These are phyloP conservation scores for Taeniopygia guttata DNA, from an alignment of 2,797 vertebrate species.

Conservation along the genomic window DNA sequence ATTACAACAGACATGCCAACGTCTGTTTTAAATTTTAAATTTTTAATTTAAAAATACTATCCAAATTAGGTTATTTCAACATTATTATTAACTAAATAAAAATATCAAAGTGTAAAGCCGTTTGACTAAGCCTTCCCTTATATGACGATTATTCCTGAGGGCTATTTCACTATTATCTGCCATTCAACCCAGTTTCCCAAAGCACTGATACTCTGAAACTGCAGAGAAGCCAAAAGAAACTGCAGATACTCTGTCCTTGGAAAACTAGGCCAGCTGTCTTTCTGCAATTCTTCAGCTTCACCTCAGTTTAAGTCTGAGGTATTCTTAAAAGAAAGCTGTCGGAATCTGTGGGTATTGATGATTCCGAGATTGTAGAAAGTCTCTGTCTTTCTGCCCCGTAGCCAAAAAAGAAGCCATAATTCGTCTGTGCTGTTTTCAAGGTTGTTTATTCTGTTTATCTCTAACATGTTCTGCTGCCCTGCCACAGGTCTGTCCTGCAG, in stretches of 20 bases:
- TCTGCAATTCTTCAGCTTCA: not conserved
- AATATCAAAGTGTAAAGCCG: not conserved
- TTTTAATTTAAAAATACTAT: not conserved
- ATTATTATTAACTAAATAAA: not conserved
- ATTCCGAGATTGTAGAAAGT: too few species aligned
- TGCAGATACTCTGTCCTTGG: not conserved
- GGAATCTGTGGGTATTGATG: too few species aligned
- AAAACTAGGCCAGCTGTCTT: constrained; percentile 4
- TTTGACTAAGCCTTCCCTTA: constrained; percentile 12
- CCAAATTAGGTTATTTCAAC: not conserved
- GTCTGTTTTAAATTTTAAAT: not conserved
- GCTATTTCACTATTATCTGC: constrained; percentile 1
- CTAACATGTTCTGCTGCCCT: too few species aligned
- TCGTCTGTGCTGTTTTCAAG: too few species aligned
- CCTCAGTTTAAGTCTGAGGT: not conserved
- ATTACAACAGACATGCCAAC: not conserved
- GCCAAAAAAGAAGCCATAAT: too few species aligned
- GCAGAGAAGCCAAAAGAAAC: not conserved
- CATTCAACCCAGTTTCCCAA: constrained; percentile 5
- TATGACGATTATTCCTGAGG: not conserved
- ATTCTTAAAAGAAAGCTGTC: not conserved
- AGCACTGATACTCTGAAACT: not conserved
- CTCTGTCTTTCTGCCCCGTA: too few species aligned
- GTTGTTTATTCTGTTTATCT: too few species aligned
- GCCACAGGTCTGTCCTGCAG: too few species aligned